These are phyloP conservation scores for Hecatera dysodea DNA, from an alignment of 2,888 invertebrate species.

Conservation along the genomic window DNA sequence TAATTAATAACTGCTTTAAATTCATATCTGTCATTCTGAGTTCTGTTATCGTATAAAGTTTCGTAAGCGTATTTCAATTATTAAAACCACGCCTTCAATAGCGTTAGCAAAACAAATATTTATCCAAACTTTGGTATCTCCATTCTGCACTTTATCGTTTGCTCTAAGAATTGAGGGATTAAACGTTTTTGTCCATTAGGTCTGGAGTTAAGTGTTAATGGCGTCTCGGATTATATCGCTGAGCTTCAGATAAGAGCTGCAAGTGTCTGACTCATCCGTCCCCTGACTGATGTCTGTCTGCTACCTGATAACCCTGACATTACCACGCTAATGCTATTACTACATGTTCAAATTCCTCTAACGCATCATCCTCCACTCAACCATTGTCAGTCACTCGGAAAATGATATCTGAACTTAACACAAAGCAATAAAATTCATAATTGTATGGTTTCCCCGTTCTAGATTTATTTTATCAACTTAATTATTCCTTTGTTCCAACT, in stretches of 20 bases:
- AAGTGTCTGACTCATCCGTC: slow-evolving; percentile 80
- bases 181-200: slow-evolving; percentile 89
- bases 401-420: slow-evolving; percentile 39
- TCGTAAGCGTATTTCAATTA: too few species aligned
- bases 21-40: not conserved
- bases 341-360: slow-evolving; percentile 67
- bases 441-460: slow-evolving; percentile 38
- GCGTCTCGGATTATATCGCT: slow-evolving; percentile 86
- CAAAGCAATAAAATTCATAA: slow-evolving; percentile 50
- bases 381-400: slow-evolving; percentile 22
- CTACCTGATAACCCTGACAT: slow-evolving; percentile 81
- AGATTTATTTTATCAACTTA: slow-evolving; percentile 58
- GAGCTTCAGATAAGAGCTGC: slow-evolving; percentile 78
- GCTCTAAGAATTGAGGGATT: slow-evolving; percentile 84
- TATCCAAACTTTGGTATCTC: slow-evolving; percentile 67
- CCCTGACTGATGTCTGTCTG: slow-evolving; percentile 83
- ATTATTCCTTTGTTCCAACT: slow-evolving; percentile 67
- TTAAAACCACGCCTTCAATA: not conserved
- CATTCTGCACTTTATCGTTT: slow-evolving; percentile 80
- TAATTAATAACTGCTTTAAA: not conserved
- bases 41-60: not conserved
- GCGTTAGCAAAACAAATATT: slow-evolving; percentile 57
- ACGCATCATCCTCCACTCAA: slow-evolving; percentile 36
- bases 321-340: slow-evolving; percentile 66
- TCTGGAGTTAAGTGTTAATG: slow-evolving; percentile 87